Evolutionary conservation across 2,888 invertebrate species (phyloP), one percentile per base, ranked within the genome.

Genomic region (Yponomeuta sedellus): DNA sequence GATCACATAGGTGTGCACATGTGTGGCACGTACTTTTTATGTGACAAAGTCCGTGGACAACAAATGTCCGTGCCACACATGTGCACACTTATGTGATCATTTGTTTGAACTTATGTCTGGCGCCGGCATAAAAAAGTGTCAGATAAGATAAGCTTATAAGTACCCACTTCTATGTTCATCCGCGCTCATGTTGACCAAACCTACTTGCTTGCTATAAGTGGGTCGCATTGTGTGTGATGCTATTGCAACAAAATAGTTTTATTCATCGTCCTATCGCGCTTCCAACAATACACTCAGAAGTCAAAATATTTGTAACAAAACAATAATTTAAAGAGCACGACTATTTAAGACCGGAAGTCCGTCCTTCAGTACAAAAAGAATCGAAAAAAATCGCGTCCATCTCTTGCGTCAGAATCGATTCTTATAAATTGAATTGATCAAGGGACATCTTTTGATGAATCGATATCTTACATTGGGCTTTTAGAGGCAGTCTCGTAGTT

Each of bases 231-330:
- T 6, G 3, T 4, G 34, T 8, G 34, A 8, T 34, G 44, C 44
- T 0, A 52, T 5, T 59, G n/a, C 22, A 22, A 59, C 11, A 59
- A 59, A 25, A 58, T 58, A 2, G 1, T 58, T 44, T 12, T 11
- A 59, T 12, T 22, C 22, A 25, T n/a, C 10, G 0, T 20, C 8
- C 19, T 58, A 2, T 0, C 58, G 34, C 1, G 34, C 34, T 25
- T 22, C 25, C 10, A 59, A 22, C 20, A 12, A 59, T 25, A 61
- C 12, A 34, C 28, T n/a, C 71, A 69, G 19, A 77, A 83, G 88
- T 89, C 89, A 89, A 86, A 89, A 89, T 80, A 89, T 88, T 85
- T 72, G 71, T 71, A 74, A 69, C 69, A 71, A 72, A 73, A 76
- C 82, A 82, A 86, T 28, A 6, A 10, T 16, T 58, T 57, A 28